Evolutionary conservation across 2,113 vertebrate species (phyloP), one percentile per base, ranked within the genome.

Genomic region (Dicrurus megarhynchus): DNA sequence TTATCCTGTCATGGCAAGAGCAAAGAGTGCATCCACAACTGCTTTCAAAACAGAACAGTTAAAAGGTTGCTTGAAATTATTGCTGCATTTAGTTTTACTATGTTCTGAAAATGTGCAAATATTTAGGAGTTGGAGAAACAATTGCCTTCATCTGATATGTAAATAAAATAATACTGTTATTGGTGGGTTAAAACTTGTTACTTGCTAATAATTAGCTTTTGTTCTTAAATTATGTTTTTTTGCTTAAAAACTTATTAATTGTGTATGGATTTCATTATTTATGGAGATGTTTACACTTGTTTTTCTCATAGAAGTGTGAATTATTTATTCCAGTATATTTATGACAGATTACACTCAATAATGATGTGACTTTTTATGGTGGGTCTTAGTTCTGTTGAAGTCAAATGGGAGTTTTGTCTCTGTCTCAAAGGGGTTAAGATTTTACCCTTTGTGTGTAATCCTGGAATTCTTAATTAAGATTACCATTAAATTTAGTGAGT

Each of bases 281-380:
- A 87, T 92, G 69, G 68, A 94, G 39, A 73, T 37, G 26, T 70
- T 93, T 85, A 41, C 16, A 27, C 5, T 85, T 0, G 5, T 63
- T 88, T 89, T 92, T 78, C 56, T 86, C 39, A 30, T 83, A 9
- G 26, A 50, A 69, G 42, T 92, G 44, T 93, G 24, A 84, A 56
- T 63, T 97, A 93, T 84, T 96, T 95, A 81, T 93, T 89, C 16
- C 16, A 41, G 5, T 89, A 15, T 94, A 87, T 90, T 90, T 96
- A 63, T 95, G 65, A 70, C n/a, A 83, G 42, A 44, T 84, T 56
- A 12, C 20, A 30, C 15, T 10, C n/a, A 52, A 24, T n/a, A 57
- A 44, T 12, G 22, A 81, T 77, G 26, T 84, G 47, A 84, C 23
- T 82, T 84, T 59, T 92, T 87, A 27, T 81, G 60, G 23, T 94